Percentiles rank a stretch among this genome's conserved stretches.
Evolutionary conservation across 2,888 invertebrate species (phyloP).

Genomic region (Helleia helle): DNA sequence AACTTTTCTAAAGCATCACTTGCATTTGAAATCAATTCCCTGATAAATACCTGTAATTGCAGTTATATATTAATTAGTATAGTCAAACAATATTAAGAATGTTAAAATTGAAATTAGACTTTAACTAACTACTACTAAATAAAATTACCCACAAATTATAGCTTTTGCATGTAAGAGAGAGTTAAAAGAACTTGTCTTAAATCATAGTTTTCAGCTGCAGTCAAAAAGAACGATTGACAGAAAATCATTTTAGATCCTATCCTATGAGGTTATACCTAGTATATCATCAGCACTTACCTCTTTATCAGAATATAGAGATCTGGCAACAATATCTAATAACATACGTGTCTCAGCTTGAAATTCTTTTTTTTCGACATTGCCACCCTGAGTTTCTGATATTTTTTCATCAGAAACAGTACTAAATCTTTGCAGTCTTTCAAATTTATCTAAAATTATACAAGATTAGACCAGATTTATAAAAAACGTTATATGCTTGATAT

Average conservation of each 20-base stretch:
- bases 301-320: conserved; percentile 97
- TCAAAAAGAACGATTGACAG: too few relatives aligned
- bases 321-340: conserved; percentile 96
- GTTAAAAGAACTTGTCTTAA: too few relatives aligned
- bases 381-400: conserved; percentile 58
- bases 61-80: not conserved
- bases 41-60: conserved; percentile 85
- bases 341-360: conserved; percentile 98
- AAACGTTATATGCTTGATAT: not conserved
- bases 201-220: too few relatives aligned
- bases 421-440: conserved; percentile 16
- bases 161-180: too few relatives aligned
- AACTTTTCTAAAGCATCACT: conserved; percentile 98
- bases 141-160: too few relatives aligned
- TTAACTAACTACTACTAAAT: too few relatives aligned
- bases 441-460: conserved; percentile 13
- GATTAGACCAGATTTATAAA: not conserved
- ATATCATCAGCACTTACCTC: too few relatives aligned
- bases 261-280: too few relatives aligned
- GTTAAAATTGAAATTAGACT: too few relatives aligned
- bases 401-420: conserved; percentile 41
- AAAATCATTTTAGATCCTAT: too few relatives aligned
- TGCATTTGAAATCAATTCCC: conserved; percentile 96
- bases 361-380: conserved; percentile 83
- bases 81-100: too few relatives aligned